phyloP scores from a whole-genome alignment of 2,888 invertebrate species.

The Phymatocera aterrima region DNA sequence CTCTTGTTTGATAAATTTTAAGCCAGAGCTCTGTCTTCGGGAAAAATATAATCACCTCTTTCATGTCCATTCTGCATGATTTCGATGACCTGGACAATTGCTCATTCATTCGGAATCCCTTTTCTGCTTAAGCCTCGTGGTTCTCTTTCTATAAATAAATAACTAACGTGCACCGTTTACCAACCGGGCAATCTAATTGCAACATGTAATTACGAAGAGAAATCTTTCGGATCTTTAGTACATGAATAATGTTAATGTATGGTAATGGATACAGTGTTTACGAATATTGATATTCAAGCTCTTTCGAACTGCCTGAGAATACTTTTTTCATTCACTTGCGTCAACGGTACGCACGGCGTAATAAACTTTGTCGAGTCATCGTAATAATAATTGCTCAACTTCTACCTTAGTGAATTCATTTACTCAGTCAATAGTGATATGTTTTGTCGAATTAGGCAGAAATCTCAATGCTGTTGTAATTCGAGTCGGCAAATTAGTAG shows the following conservation, averaged over 20 bases:
- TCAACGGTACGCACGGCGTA: neutral
- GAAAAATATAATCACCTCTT: too few species aligned
- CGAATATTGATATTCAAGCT: neutral
- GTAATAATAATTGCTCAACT: neutral
- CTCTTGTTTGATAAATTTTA: too few species aligned
- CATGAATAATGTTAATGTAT: slow-evolving; percentile 3
- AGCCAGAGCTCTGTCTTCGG: too few species aligned
- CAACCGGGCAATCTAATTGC: neutral
- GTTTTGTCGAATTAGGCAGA: neutral
- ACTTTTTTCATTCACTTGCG: neutral
- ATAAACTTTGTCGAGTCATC: neutral
- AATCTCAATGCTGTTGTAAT: neutral
- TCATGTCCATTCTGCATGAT: too few species aligned
- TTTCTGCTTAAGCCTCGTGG: neutral
- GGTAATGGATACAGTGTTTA: neutral
- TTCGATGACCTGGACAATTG: neutral
- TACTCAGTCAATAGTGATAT: neutral
- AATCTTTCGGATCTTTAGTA: neutral
- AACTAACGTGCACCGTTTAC: neutral
- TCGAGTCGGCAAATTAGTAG: neutral
- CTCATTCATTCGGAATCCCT: neutral
- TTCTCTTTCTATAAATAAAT: neutral
- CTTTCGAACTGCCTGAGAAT: neutral
- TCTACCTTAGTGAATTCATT: neutral
- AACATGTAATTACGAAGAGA: neutral